phyloP scores from a whole-genome alignment of 92 coral and sea anemone species.

The Montipora capitata region DNA sequence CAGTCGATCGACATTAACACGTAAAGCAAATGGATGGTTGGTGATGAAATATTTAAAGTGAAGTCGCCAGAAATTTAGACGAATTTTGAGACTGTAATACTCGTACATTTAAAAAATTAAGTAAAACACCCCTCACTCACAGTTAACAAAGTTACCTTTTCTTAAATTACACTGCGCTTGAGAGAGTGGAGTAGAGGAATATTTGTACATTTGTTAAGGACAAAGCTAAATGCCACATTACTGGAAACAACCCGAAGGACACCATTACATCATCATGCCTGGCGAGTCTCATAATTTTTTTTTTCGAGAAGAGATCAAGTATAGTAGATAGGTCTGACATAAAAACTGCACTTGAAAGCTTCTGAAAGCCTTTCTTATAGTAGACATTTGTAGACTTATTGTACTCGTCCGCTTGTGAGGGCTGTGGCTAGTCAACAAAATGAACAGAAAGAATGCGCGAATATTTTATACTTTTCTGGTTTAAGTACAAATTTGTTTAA shows the following conservation, averaged over 20 bases:
- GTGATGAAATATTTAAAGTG: constrained; percentile 59
- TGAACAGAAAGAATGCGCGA: not conserved
- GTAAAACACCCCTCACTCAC: too few relatives aligned
- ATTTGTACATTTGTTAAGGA: too few relatives aligned
- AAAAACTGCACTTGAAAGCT: too few relatives aligned
- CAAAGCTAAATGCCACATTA: constrained; percentile 64
- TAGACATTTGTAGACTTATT: not conserved
- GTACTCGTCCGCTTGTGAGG: not conserved
- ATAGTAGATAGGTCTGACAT: too few relatives aligned
- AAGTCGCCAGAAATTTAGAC: constrained; percentile 33
- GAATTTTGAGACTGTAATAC: not conserved
- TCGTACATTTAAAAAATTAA: not conserved
- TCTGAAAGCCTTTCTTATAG: too few relatives aligned
- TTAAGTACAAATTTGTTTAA: not conserved
- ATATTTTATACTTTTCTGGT: not conserved
- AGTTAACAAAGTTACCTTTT: too few relatives aligned
- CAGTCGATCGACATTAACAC: constrained; percentile 59
- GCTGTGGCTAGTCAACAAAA: constrained; percentile 6
- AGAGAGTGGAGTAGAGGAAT: too few relatives aligned
- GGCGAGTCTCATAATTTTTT: not conserved
- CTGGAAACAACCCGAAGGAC: constrained; percentile 16
- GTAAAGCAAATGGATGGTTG: constrained; percentile 59
- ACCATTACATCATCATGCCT: too few relatives aligned
- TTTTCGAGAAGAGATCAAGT: not conserved
- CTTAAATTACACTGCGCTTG: too few relatives aligned